Conservation (phyloP, 2,888 invertebrate species). For the Auanema freiburgensis region DNA sequence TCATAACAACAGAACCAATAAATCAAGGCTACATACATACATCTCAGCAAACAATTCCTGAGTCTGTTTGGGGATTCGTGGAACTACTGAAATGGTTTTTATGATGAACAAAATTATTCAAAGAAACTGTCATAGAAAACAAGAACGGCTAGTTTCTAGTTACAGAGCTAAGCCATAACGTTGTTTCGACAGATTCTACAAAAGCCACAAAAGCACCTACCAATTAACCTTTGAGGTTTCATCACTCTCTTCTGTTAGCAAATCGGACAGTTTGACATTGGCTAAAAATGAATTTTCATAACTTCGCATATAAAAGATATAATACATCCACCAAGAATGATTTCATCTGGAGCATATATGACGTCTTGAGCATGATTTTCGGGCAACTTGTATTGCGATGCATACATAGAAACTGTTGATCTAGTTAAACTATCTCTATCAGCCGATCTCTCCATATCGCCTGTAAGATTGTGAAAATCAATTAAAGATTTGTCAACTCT, state of each 20-base stretch:
- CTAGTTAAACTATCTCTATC: constrained; percentile 34
- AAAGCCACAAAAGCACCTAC: neutral
- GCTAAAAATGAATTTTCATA: too few relatives aligned
- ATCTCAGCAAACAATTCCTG: neutral
- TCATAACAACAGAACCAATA: too few relatives aligned
- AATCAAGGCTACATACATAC: neutral
- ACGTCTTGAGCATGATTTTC: constrained; percentile 44
- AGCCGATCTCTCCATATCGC: constrained; percentile 23
- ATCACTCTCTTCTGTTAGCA: neutral
- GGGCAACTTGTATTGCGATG: constrained; percentile 32
- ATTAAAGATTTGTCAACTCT: neutral
- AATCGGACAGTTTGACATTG: neutral
- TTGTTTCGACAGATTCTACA: too few relatives aligned
- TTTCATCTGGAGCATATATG: constrained; percentile 45
- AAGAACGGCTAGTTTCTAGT: too few relatives aligned
- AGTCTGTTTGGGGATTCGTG: neutral
- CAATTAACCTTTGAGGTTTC: constrained; percentile 4
- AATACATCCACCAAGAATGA: constrained; percentile 20
- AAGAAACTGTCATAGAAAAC: neutral
- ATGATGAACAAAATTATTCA: neutral
- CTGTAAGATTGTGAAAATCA: constrained; percentile 4
- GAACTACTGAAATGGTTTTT: neutral
- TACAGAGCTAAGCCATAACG: too few relatives aligned
- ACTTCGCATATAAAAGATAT: too few relatives aligned
- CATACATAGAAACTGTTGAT: constrained; percentile 42